Percentiles rank a stretch among this genome's conserved stretches.
Evolutionary conservation across 2,888 invertebrate genomes (phyloP).

Genomic region (Cantharis rufa): DNA sequence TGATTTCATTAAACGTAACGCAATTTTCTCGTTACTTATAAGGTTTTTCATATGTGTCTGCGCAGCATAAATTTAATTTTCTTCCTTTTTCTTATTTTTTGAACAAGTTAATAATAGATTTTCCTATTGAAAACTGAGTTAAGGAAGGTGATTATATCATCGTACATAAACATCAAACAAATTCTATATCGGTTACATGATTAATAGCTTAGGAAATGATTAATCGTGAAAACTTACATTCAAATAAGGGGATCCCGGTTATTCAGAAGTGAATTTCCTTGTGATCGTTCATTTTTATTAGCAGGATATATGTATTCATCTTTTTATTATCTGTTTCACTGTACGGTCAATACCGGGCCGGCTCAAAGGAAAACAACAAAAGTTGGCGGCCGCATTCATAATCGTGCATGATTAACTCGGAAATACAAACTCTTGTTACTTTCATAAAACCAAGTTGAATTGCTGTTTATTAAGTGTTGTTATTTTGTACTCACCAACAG

Average conservation of each 20-base stretch:
- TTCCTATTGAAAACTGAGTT: neutral
- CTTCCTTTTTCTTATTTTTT: neutral
- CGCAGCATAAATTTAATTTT: neutral
- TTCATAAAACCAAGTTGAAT: neutral
- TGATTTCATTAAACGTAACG: neutral
- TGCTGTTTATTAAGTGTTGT: neutral
- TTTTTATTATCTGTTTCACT: neutral
- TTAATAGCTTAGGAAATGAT: neutral
- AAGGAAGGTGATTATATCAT: neutral
- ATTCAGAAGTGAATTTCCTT: constrained; percentile 1
- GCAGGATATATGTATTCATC: neutral
- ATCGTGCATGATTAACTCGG: neutral
- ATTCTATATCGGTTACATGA: constrained; percentile 1
- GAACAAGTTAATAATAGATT: neutral
- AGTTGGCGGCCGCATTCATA: neutral
- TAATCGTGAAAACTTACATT: neutral
- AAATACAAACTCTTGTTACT: neutral
- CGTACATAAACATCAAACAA: neutral
- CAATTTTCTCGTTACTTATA: neutral
- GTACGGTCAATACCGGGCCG: neutral
- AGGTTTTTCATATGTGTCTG: neutral
- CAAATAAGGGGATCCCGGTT: neutral
- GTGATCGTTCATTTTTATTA: neutral
- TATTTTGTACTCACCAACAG: neutral
- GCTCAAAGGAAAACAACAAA: neutral